phyloP scores from a whole-genome alignment of 2,113 vertebrate species.

The Ictalurus furcatus region DNA sequence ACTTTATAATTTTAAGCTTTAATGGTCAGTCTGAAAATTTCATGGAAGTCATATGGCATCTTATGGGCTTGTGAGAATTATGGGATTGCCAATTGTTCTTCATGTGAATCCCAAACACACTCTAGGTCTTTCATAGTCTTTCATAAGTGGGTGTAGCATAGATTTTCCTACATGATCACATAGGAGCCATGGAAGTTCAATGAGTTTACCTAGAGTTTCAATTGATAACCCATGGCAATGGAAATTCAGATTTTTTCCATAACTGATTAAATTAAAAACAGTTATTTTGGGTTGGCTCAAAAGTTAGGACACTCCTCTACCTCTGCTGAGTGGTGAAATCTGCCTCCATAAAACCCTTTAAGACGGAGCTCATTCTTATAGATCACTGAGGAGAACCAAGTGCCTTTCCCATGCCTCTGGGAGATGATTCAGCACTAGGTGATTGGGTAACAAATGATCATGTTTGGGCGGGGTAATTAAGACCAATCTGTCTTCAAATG shows the following conservation, averaged over 20 bases:
- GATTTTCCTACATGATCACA: background rate
- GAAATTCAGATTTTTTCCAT: background rate
- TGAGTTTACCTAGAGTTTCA: background rate
- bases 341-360: slow-evolving; percentile 6
- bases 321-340: background rate
- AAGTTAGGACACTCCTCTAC: background rate
- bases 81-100: background rate
- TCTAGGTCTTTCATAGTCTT: background rate
- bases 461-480: slow-evolving; percentile 48
- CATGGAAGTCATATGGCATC: background rate
- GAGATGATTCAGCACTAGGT: slow-evolving; percentile 49
- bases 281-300: background rate
- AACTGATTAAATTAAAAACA: background rate
- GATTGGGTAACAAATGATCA: slow-evolving; percentile 61
- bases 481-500: slow-evolving; percentile 53
- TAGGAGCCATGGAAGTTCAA: background rate
- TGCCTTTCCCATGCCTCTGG: slow-evolving; percentile 44
- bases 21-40: background rate
- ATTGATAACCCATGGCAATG: background rate
- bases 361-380: slow-evolving; percentile 1
- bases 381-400: slow-evolving; percentile 18
- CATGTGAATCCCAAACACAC: background rate
- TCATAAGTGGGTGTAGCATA: background rate
- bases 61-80: background rate
- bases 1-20: background rate